Percentiles rank a stretch among this genome's conserved stretches.
Conservation (phyloP, 2,888 invertebrate species). For the Kryphioiulus occultus region DNA sequence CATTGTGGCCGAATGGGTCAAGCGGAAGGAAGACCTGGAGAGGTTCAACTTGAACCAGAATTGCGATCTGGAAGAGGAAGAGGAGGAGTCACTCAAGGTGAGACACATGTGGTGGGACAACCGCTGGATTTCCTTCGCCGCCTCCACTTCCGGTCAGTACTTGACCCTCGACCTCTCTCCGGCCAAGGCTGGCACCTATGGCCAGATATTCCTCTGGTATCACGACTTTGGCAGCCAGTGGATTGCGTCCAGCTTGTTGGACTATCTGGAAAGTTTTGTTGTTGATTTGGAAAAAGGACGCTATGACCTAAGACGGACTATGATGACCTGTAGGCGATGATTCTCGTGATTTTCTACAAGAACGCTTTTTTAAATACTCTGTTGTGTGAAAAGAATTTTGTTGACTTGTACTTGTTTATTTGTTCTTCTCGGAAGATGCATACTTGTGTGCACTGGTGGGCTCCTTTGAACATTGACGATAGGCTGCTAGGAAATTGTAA, state of each 20-base stretch:
- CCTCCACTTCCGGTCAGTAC: neutral
- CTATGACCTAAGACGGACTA: slow-evolving; percentile 30
- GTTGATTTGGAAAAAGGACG: slow-evolving; percentile 37
- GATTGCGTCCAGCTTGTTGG: slow-evolving; percentile 20
- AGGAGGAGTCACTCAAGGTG: slow-evolving; percentile 16
- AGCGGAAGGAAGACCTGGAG: slow-evolving; percentile 41
- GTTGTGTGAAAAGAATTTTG: neutral
- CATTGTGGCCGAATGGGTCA: slow-evolving; percentile 27
- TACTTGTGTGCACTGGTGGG: no score
- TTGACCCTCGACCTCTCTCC: slow-evolving; percentile 20
- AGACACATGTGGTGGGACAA: slow-evolving; percentile 41
- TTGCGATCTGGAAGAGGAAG: slow-evolving; percentile 24
- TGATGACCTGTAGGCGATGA: neutral
- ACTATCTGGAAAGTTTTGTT: slow-evolving; percentile 39
- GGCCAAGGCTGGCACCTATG: slow-evolving; percentile 21
- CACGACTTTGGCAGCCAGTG: slow-evolving; percentile 24
- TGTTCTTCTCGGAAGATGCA: neutral
- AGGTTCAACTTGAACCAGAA: slow-evolving; percentile 17
- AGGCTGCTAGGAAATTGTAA: no score
- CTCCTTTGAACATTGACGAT: no score
- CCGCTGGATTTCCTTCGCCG: slow-evolving; percentile 41
- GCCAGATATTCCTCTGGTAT: slow-evolving; percentile 39
- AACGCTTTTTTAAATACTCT: neutral
- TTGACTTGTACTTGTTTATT: neutral
- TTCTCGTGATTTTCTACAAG: neutral